These are phyloP conservation scores for Brotula barbata DNA, from an alignment of 2,797 vertebrate genomes.

Conservation along the genomic window DNA sequence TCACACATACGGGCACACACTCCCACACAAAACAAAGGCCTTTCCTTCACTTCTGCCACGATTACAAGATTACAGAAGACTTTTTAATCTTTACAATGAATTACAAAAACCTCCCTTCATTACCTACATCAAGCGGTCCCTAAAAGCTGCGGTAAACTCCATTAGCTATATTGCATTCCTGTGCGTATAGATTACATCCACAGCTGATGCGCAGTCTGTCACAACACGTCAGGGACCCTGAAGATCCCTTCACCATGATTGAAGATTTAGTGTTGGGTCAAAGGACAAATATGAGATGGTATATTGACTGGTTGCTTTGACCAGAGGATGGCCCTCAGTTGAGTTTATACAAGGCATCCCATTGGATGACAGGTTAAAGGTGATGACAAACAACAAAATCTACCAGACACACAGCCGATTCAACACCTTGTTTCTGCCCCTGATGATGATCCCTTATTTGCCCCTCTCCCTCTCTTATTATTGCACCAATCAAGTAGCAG, in stretches of 20 bases:
- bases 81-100: constrained; percentile 26
- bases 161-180: constrained; percentile 54
- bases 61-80: no score
- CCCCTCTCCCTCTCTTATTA: neutral
- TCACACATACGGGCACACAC: constrained; percentile 15
- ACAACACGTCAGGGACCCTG: constrained; percentile 34
- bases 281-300: constrained; percentile 37
- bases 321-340: neutral
- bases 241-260: constrained; percentile 41
- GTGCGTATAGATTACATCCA: constrained; percentile 12
- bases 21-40: no score
- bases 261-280: constrained; percentile 35
- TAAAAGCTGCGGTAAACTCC: constrained; percentile 28
- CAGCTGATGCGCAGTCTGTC: constrained; percentile 2
- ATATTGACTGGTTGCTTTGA: constrained; percentile 5
- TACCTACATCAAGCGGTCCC: constrained; percentile 41
- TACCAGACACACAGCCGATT: constrained; percentile 6
- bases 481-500: constrained; percentile 7
- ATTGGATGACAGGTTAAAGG: neutral
- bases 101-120: constrained; percentile 28
- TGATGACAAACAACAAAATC: neutral
- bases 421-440: neutral
- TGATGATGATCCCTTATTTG: neutral
- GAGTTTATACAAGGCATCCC: constrained; percentile 4
- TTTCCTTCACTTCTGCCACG: no score